Conservation (phyloP, 2,797 vertebrate species). For the Lophius americanus region DNA sequence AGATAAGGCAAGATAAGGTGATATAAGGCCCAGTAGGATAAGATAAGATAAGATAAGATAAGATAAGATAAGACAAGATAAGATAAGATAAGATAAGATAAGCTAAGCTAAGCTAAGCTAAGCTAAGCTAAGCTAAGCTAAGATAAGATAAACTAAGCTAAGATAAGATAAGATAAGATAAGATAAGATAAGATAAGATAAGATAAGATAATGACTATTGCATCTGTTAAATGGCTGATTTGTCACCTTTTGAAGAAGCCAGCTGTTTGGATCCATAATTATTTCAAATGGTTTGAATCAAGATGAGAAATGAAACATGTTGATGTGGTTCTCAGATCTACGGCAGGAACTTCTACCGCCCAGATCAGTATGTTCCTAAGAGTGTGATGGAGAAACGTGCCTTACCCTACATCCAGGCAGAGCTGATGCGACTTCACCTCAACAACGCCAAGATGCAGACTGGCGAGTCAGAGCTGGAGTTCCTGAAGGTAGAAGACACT, state of each 20-base stretch:
- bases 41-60: too few relatives aligned
- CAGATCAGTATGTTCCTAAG: constrained; percentile 88
- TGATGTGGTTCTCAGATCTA: constrained; percentile 74
- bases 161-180: too few relatives aligned
- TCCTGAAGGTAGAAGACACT: constrained; percentile 83
- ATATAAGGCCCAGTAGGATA: too few relatives aligned
- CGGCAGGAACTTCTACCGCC: constrained; percentile 84
- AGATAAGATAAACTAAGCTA: too few relatives aligned
- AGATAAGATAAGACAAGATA: not conserved
- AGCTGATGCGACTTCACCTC: constrained; percentile 84
- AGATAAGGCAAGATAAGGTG: too few relatives aligned
- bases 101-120: too few relatives aligned
- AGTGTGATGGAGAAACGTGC: constrained; percentile 87
- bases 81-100: too few relatives aligned
- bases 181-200: not conserved
- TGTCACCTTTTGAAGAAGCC: not conserved
- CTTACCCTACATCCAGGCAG: constrained; percentile 77
- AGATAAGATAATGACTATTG: too few relatives aligned
- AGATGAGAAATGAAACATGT: not conserved
- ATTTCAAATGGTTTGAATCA: not conserved
- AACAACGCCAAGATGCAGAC: constrained; percentile 80
- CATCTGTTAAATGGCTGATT: not conserved
- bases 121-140: not conserved
- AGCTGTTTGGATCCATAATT: too few relatives aligned
- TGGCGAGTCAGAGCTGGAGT: constrained; percentile 88